A percentile compares a stretch with the other conserved stretches of the same genome.
Evolutionary conservation across 1,140 invertebrate species (phyloP).

Genomic region (Microplitis demolitor): DNA sequence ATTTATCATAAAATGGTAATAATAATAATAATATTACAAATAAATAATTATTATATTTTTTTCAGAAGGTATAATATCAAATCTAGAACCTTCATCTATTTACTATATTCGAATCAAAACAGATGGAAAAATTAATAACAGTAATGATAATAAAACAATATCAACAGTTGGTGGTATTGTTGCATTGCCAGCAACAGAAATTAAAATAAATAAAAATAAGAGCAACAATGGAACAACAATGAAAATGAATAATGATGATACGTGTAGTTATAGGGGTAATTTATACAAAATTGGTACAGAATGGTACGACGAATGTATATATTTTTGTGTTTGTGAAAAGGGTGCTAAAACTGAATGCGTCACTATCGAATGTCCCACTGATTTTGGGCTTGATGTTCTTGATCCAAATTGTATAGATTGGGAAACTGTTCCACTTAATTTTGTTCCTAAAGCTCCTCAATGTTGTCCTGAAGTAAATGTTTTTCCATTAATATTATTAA

Average conservation of each 20-base stretch:
- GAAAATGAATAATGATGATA: slow-evolving; percentile 47
- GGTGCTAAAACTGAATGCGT: slow-evolving; percentile 66
- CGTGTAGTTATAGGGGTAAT: slow-evolving; percentile 66
- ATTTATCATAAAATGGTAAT: too few species aligned
- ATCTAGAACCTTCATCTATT: slow-evolving; percentile 52
- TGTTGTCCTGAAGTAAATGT: slow-evolving; percentile 73
- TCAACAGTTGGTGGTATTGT: too few species aligned
- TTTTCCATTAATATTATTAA: not conserved
- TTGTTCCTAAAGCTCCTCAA: slow-evolving; percentile 73
- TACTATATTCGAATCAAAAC: slow-evolving; percentile 56
- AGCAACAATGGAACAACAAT: slow-evolving; percentile 43
- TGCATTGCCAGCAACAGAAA: slow-evolving; percentile 41
- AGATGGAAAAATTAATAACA: slow-evolving; percentile 36
- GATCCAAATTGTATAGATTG: slow-evolving; percentile 83
- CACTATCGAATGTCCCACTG: slow-evolving; percentile 79
- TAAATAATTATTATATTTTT: slow-evolving; percentile 19
- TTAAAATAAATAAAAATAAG: slow-evolving; percentile 51
- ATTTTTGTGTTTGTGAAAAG: slow-evolving; percentile 73
- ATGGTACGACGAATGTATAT: slow-evolving; percentile 78
- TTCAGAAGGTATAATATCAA: slow-evolving; percentile 51
- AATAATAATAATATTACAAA: not conserved
- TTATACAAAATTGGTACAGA: slow-evolving; percentile 61
- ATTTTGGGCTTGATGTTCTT: slow-evolving; percentile 81
- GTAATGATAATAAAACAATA: too few species aligned
- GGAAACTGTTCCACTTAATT: slow-evolving; percentile 77